These are phyloP conservation scores for Hartigia nigra DNA, from an alignment of 2,888 invertebrate genomes.

Conservation along the genomic window DNA sequence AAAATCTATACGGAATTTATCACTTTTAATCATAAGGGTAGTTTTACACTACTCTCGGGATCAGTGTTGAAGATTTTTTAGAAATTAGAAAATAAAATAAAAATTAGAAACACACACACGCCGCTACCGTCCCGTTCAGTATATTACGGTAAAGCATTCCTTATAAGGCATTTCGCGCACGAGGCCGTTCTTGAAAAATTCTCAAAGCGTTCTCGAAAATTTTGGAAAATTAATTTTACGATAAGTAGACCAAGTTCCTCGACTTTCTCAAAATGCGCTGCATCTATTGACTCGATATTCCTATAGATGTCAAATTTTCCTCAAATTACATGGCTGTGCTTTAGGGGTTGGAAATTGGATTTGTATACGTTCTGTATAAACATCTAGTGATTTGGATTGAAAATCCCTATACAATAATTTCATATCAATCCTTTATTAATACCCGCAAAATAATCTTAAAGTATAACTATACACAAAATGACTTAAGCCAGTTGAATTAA, in stretches of 20 bases:
- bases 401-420: not conserved
- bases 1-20: not conserved
- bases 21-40: not conserved
- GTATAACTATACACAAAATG: not conserved
- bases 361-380: not conserved
- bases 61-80: not conserved
- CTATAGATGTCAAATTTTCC: not conserved
- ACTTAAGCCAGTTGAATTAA: not conserved
- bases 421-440: not conserved
- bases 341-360: not conserved
- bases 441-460: not conserved
- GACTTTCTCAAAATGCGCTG: not conserved
- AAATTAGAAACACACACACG: too few species aligned
- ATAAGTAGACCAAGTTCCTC: not conserved
- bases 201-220: not conserved
- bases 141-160: not conserved
- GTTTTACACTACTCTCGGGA: not conserved
- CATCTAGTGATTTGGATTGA: not conserved
- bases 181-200: not conserved
- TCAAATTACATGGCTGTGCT: not conserved
- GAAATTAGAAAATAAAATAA: too few species aligned
- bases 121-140: too few species aligned
- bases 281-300: not conserved
- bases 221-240: not conserved
- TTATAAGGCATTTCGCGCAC: not conserved